Evolutionary conservation across 2,888 invertebrate species (phyloP).

Genomic region (Chymomyza fuscimana): DNA sequence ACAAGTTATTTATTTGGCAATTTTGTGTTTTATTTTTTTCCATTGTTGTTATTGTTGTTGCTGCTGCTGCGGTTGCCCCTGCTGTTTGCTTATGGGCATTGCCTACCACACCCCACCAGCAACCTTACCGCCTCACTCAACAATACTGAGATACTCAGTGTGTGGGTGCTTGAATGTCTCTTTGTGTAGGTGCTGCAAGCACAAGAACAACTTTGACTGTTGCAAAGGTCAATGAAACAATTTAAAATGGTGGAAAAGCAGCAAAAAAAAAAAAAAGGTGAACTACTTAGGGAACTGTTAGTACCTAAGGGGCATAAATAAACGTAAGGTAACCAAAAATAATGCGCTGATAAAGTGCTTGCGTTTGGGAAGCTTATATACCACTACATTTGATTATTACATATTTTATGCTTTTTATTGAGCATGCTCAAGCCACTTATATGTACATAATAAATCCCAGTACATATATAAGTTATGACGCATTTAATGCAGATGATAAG

Average conservation of each 20-base stretch:
- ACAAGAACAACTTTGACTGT: background rate
- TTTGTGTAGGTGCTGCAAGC: background rate
- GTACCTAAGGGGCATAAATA: background rate
- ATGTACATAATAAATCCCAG: no score
- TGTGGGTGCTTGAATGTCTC: slow-evolving; percentile 23
- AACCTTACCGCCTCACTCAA: slow-evolving; percentile 10
- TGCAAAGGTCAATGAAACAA: slow-evolving; percentile 71
- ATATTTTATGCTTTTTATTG: background rate
- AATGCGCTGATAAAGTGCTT: slow-evolving; percentile 24
- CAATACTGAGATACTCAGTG: slow-evolving; percentile 4
- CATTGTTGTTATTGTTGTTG: slow-evolving; percentile 58
- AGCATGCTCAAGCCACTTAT: background rate
- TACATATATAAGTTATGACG: background rate
- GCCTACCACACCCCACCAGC: slow-evolving; percentile 7
- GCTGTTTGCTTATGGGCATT: slow-evolving; percentile 64
- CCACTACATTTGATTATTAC: background rate
- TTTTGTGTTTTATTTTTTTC: slow-evolving; percentile 60
- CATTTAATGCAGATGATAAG: background rate
- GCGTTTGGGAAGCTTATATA: background rate
- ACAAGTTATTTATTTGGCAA: slow-evolving; percentile 75
- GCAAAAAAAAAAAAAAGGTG: slow-evolving; percentile 32
- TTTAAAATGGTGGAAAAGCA: slow-evolving; percentile 44
- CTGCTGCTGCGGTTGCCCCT: slow-evolving; percentile 21
- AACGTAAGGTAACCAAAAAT: slow-evolving; percentile 12
- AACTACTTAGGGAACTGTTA: background rate